Evolutionary conservation across 2,888 invertebrate species (phyloP).

Genomic region (Congeria kusceri): DNA sequence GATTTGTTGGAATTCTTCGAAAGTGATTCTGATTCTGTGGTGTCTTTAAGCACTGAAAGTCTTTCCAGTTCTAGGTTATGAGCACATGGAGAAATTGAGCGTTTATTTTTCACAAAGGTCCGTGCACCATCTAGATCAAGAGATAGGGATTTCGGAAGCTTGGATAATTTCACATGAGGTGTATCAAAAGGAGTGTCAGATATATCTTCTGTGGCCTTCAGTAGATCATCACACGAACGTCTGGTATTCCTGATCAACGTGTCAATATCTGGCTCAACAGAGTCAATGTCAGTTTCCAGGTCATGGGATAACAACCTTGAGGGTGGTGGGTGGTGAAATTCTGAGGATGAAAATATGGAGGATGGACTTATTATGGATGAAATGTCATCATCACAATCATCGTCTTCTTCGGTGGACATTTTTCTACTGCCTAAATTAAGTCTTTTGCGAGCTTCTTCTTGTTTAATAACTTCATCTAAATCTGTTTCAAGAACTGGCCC

Average conservation of each 20-base stretch:
- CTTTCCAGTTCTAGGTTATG: constrained; percentile 47
- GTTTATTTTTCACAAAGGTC: constrained; percentile 10
- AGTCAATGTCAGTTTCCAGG: constrained; percentile 63
- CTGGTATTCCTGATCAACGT: constrained; percentile 22
- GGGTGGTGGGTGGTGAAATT: constrained; percentile 8
- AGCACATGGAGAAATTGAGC: constrained; percentile 57
- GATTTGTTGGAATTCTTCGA: constrained; percentile 30
- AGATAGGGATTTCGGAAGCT: constrained; percentile 31
- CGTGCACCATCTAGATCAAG: constrained; percentile 12
- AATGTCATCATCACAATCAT: constrained; percentile 32
- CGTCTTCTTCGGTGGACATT: constrained; percentile 1
- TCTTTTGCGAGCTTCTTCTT: constrained; percentile 41
- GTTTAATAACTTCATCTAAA: constrained; percentile 61
- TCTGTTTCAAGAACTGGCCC: constrained; percentile 64
- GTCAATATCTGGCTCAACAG: constrained; percentile 54
- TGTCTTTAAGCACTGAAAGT: constrained; percentile 16
- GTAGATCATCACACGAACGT: constrained; percentile 13
- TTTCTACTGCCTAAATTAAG: constrained; percentile 12
- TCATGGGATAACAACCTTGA: constrained; percentile 55
- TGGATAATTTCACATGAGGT: constrained; percentile 22
- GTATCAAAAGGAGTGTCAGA: not conserved
- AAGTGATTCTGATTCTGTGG: constrained; percentile 29
- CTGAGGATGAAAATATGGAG: not conserved
- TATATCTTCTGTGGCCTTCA: not conserved
- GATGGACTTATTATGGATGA: not conserved